Evolutionary conservation across 2,797 vertebrate species (phyloP), one percentile per base, ranked within the genome.

Genomic region (Catamblyrhynchus diadema): DNA sequence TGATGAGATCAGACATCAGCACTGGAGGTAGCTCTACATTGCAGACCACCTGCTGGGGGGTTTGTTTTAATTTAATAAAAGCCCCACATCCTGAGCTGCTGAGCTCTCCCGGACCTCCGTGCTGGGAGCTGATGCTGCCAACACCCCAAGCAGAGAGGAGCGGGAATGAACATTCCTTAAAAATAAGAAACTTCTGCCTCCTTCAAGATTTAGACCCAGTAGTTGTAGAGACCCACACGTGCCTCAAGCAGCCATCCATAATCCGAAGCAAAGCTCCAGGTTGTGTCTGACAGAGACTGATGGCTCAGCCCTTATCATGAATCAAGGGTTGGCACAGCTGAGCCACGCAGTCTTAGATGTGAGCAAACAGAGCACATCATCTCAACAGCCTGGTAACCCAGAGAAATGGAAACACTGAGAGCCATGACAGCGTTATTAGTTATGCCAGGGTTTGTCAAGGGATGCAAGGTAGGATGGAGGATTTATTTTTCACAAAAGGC

Each of bases 361-460:
- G 67, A 95, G 79, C 54, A 96, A 94, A 75, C 89, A 93, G 81
- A 69, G 24, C 8, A 0, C 92, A 89, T 64, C 81, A 56, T 44
- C 84, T 74, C 92, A 77, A 33, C 84, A 93, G 84, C 50, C 74
- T 28, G 44, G 48, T 41, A 94, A 91, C 74, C 54, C 66, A 59
- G 83, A 94, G 69, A 61, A 92, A 93, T 80, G 86, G 84, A 25
- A 87, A 41, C 84, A 61, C 2, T n/a, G 79, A 71, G 74, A 86
- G 59, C 79, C 83, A 61, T 32, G 86, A 74, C 93, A 93, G 72
- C 28, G 18, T 83, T 69, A 89, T 95, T 93, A 87, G 67, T 87
- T 94, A 92, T 81, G 91, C 81, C 71, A 65, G 61, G 61, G 25
- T 93, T 92, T 85, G 78, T 78, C 88, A 81, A 54, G 50, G 56